Evolutionary conservation across 2,113 vertebrate species (phyloP).

Genomic region (Sinocyclocheilus grahami): DNA sequence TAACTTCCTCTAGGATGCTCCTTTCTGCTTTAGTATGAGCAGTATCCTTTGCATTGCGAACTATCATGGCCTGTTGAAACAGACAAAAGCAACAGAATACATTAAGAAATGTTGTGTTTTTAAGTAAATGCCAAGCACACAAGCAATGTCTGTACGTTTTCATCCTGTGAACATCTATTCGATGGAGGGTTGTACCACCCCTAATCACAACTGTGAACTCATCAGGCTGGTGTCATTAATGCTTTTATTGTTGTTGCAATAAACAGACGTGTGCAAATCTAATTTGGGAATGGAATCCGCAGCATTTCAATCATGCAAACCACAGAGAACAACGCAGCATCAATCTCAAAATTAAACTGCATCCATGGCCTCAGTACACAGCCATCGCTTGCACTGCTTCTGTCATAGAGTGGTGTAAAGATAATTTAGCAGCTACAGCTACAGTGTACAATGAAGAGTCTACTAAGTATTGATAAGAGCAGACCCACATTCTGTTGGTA

Average conservation of each 20-base stretch:
- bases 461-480: neutral
- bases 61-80: constrained; percentile 89
- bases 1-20: constrained; percentile 95
- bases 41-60: constrained; percentile 94
- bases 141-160: neutral
- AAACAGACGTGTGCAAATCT: constrained; percentile 1
- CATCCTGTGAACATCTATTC: neutral
- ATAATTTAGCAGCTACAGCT: neutral
- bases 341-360: constrained; percentile 4
- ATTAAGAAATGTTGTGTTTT: neutral
- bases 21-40: constrained; percentile 95
- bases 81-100: constrained; percentile 10
- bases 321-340: constrained; percentile 3
- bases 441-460: neutral
- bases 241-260: constrained; percentile 16
- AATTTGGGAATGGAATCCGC: constrained; percentile 25
- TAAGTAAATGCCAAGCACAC: neutral
- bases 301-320: constrained; percentile 18
- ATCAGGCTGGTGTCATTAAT: constrained; percentile 11
- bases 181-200: neutral
- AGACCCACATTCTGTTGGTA: neutral
- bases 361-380: neutral
- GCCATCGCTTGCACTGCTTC: neutral
- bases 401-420: neutral
- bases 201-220: neutral